These are phyloP conservation scores for Melinopterus prodromus DNA, from an alignment of 2,888 invertebrate species.

Conservation along the genomic window DNA sequence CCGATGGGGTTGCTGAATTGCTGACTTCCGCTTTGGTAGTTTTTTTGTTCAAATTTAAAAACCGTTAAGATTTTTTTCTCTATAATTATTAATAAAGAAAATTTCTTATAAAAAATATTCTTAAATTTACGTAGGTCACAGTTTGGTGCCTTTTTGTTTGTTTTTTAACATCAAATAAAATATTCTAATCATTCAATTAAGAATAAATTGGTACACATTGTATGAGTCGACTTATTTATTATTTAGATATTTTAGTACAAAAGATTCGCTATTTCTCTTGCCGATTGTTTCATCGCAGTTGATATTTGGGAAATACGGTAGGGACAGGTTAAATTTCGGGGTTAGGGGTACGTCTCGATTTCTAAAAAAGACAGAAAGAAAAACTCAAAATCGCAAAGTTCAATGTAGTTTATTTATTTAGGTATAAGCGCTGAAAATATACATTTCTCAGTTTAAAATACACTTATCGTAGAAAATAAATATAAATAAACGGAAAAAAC, in stretches of 20 bases:
- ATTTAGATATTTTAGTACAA: constrained; percentile 19
- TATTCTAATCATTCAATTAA: too few species aligned
- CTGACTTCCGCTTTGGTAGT: neutral
- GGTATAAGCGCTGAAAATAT: neutral
- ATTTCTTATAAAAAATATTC: too few species aligned
- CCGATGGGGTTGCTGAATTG: neutral
- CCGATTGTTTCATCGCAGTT: neutral
- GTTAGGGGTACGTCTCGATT: neutral
- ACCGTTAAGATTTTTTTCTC: too few species aligned
- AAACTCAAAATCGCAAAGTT: neutral
- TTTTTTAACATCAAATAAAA: too few species aligned
- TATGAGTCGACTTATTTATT: neutral
- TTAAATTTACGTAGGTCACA: too few species aligned
- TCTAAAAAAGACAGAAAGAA: neutral
- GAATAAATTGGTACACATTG: too few species aligned
- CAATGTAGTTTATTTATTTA: neutral
- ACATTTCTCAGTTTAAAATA: neutral
- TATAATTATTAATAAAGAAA: too few species aligned
- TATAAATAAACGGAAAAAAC: neutral
- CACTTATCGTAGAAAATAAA: neutral
- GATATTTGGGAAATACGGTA: neutral
- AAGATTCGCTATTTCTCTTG: neutral
- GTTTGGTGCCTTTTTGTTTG: too few species aligned
- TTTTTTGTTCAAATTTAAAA: neutral
- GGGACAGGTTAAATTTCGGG: constrained; percentile 7